These are phyloP conservation scores for Mirounga angustirostris DNA, from an alignment of 2,113 vertebrate genomes.

Conservation along the genomic window DNA sequence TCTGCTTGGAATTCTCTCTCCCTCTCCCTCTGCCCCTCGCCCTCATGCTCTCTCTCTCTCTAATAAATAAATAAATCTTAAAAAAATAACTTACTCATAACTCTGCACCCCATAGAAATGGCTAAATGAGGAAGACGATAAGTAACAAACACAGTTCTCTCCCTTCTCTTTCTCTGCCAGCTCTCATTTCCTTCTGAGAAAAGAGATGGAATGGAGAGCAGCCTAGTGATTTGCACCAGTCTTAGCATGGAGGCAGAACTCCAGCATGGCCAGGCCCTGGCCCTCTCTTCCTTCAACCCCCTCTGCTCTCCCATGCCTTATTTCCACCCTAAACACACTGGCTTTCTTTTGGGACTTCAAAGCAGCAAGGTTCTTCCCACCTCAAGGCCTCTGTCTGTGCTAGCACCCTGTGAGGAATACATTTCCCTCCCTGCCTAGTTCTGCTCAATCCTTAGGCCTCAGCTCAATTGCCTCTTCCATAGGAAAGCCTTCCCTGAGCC, in stretches of 20 bases:
- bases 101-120: not conserved
- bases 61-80: not conserved
- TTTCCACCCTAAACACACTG: not conserved
- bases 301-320: not conserved
- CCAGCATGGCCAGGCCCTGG: not conserved
- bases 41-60: not conserved
- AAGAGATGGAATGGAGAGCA: not conserved
- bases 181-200: not conserved
- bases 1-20: not conserved
- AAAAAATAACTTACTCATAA: not conserved
- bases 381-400: not conserved
- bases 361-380: not conserved
- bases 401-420: not conserved
- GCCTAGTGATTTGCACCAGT: not conserved
- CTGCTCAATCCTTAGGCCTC: not conserved
- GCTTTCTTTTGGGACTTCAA: not conserved
- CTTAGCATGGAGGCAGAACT: not conserved
- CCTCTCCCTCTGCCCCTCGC: not conserved
- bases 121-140: not conserved
- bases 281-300: not conserved
- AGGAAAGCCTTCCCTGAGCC: not conserved
- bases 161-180: not conserved
- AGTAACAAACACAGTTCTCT: not conserved
- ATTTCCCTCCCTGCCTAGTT: not conserved
- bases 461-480: not conserved